Base-by-base conservation (phyloP, 2,113 vertebrate species). In the Sebastes schlegelii region DNA sequence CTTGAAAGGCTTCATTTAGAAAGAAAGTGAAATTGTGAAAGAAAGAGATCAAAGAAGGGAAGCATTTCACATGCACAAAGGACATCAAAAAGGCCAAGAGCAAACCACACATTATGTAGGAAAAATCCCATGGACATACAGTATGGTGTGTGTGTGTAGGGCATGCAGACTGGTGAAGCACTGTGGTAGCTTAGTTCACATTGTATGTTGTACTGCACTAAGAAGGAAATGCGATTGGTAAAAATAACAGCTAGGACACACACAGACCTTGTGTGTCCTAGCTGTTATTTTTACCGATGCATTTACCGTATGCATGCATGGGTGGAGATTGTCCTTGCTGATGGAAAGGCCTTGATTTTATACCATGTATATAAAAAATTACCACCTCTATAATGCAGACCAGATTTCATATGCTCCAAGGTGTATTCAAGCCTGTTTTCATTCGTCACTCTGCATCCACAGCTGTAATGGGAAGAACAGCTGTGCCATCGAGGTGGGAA, bases 401-500 rank as follows among this genome's bases (percentile, higher is more conserved):
- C n/a, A 23, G 21, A 19, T 46, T 48, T 43, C 16, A 42, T 34
- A 26, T 54, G 17, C 49, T 57, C 26, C 9, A 19, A 21, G 42
- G 21, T 21, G 8, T 40, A 60, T 14, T 48, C 4, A 54, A 49
- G 5, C 46, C 10, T 72, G 19, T 42, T 1, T 74, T 67, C 9
- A 74, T 12, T 77, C n/a, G 7, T 74, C 45, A 1, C 40, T 65
- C 16, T 74, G 16, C 13, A 12, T 88, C 14, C 21, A 74, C 83
- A 93, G 92, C 3, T 93, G 91, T 4, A 79, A 89, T 6, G 89
- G 89, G 10, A 75, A 77, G 64, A 90, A 79, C 68, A 88, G 34
- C 70, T 93, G 92, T 4, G 52, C n/a, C 0, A 6, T 93, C 60
- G 5, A 0, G 0, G 89, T n/a, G 0, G 63, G 5, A 3, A 85